A percentile compares a stretch with the other conserved stretches of the same genome.
Evolutionary conservation across 2,888 invertebrate species (phyloP).

Genomic region (Leptopilina drosophilae): DNA sequence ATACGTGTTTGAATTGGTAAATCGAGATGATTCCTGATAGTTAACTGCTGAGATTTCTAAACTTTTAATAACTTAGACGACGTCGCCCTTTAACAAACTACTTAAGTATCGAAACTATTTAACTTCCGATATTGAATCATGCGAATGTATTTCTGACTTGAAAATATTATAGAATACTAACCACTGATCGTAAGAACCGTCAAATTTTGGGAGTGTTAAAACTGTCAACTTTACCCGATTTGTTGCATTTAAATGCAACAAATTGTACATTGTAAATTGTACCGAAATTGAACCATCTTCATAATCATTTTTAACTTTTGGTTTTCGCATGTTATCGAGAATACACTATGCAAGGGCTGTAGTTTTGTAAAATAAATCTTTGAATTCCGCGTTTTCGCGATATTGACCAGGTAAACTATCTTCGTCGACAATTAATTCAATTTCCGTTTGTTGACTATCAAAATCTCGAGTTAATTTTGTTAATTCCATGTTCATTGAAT

Average conservation of each 20-base stretch:
- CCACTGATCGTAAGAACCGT: conserved; percentile 53
- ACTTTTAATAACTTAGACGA: conserved; percentile 50
- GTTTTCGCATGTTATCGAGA: background rate
- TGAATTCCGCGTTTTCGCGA: background rate
- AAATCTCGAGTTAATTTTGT: too few relatives aligned
- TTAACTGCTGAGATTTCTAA: conserved; percentile 55
- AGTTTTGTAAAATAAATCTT: conserved; percentile 4
- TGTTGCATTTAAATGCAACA: background rate
- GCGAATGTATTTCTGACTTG: conserved; percentile 56
- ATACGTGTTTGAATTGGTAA: conserved; percentile 37
- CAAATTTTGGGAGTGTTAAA: conserved; percentile 55
- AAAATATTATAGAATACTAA: conserved; percentile 54
- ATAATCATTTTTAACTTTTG: background rate
- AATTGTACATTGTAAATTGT: background rate
- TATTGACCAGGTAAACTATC: background rate
- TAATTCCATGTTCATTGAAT: too few relatives aligned
- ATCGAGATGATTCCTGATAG: conserved; percentile 51
- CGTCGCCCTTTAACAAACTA: conserved; percentile 48
- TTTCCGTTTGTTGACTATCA: too few relatives aligned
- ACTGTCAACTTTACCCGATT: conserved; percentile 49
- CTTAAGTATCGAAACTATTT: conserved; percentile 58
- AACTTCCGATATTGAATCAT: conserved; percentile 48
- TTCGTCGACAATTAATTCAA: too few relatives aligned
- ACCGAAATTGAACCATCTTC: background rate
- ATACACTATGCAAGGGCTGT: conserved; percentile 10